Evolutionary conservation across 2,113 vertebrate genomes (phyloP).

Genomic region (Himantopus leucocephalus): DNA sequence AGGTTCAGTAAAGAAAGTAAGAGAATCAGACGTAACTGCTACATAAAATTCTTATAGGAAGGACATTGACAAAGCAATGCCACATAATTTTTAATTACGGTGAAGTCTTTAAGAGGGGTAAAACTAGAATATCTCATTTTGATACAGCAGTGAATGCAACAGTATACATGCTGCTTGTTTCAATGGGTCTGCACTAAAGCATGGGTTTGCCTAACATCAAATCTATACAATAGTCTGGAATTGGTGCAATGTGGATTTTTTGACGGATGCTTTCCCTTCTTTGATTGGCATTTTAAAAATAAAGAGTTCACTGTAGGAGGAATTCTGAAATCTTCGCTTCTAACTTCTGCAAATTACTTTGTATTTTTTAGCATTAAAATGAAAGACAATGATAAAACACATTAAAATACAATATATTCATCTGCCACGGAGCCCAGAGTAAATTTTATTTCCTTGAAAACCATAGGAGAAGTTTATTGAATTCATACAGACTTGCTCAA

Average conservation of each 20-base stretch:
- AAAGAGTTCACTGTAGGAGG: not conserved
- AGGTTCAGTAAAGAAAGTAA: not conserved
- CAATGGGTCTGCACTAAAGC: not conserved
- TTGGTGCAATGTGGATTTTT: not conserved
- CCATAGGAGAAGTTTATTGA: not conserved
- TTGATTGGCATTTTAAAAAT: not conserved
- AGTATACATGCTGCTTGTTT: not conserved
- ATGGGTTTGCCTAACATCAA: not conserved
- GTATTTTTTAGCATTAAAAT: not conserved
- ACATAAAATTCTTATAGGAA: not conserved
- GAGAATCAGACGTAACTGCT: not conserved
- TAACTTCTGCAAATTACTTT: not conserved
- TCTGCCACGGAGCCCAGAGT: not conserved
- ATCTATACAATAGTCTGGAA: not conserved
- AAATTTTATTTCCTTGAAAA: not conserved
- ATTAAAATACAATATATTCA: not conserved
- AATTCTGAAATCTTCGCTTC: too few relatives aligned
- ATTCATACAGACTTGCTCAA: not conserved
- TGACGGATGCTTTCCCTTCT: not conserved
- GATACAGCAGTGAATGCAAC: not conserved
- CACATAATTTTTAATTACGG: not conserved
- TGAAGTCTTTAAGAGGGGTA: not conserved
- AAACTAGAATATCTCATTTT: not conserved
- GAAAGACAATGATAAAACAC: not conserved
- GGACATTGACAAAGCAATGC: not conserved